Evolutionary conservation across 1,140 invertebrate species (phyloP), one percentile per base, ranked within the genome.

Genomic region (Dolichoris vasculosae): DNA sequence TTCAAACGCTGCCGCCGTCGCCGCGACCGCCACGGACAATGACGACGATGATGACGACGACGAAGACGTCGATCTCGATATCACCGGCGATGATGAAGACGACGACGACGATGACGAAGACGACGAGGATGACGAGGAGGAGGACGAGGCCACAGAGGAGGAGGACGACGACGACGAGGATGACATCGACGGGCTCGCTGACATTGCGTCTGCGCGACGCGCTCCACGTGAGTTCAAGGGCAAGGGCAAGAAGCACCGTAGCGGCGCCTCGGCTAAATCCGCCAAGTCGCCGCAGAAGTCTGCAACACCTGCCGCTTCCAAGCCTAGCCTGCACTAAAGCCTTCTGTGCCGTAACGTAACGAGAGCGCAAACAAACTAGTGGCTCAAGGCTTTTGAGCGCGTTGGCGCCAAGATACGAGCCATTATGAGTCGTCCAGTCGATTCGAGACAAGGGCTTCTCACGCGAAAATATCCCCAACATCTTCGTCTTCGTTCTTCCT

Each of bases 101-200:
- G 92, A 91, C 30, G 91, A 77, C 87, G 95, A 95, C 89, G 95
- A 94, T 46, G 93, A 92, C 84, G 93, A 93, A 77, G 93, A 93
- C 82, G 94, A 92, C 40, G 92, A 92, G 30, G 92, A 91, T 17
- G 90, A 91, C 51, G 91, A 96, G 38, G 95, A 95, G 40, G 96
- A 96, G 46, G 96, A 96, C 26, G 96, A 96, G 20, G 96, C 96
- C 15, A 95, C 95, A 40, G 96, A 96, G 51, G 96, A 96, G 20
- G 96, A 96, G 23, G 96, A 96, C 15, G 96, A 96, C 15, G 96
- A 96, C 83, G 96, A 96, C 55, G 96, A 96, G 75, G 96, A 96
- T 87, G 96, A 95, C 84, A 94, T 95, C 89, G 93, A 95, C 81
- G 94, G 94, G 87, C 94, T 95, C 87, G 94, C 94, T 82, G 95